phyloP scores from a whole-genome alignment of 2,797 vertebrate species.

The Jordanella pulchra region DNA sequence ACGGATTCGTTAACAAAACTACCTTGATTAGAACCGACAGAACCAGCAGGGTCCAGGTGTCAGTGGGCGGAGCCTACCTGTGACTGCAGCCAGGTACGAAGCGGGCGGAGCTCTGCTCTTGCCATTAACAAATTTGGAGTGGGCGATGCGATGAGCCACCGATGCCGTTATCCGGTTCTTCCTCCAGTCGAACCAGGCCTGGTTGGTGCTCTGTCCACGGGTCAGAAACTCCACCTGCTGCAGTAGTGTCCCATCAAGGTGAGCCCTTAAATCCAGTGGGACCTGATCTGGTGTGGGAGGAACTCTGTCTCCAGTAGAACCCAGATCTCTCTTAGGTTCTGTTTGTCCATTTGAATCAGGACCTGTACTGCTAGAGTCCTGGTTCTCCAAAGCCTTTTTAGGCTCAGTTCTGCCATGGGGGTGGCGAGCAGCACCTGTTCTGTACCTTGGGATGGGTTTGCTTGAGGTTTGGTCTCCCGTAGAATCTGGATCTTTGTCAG shows the following conservation, averaged over 20 bases:
- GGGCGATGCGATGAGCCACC: conserved; percentile 73
- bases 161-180: conserved; percentile 85
- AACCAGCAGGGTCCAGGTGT: conserved; percentile 3
- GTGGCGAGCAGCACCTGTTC: neutral
- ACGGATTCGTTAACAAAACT: neutral
- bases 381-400: neutral
- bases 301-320: neutral
- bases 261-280: conserved; percentile 26
- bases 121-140: conserved; percentile 72
- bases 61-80: conserved; percentile 52
- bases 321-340: neutral
- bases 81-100: conserved; percentile 78
- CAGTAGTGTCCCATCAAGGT: conserved; percentile 45
- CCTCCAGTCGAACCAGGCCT: conserved; percentile 80
- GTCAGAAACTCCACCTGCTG: conserved; percentile 76
- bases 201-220: conserved; percentile 79
- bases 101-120: conserved; percentile 69
- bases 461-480: neutral
- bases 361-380: neutral
- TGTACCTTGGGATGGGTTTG: conserved; percentile 6
- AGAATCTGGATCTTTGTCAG: neutral
- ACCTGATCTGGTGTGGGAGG: conserved; percentile 21
- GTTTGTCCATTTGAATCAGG: neutral
- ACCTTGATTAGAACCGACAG: neutral
- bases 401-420: neutral